phyloP scores from a whole-genome alignment of 2,113 vertebrate species.

The Tricholaema leucomelas region DNA sequence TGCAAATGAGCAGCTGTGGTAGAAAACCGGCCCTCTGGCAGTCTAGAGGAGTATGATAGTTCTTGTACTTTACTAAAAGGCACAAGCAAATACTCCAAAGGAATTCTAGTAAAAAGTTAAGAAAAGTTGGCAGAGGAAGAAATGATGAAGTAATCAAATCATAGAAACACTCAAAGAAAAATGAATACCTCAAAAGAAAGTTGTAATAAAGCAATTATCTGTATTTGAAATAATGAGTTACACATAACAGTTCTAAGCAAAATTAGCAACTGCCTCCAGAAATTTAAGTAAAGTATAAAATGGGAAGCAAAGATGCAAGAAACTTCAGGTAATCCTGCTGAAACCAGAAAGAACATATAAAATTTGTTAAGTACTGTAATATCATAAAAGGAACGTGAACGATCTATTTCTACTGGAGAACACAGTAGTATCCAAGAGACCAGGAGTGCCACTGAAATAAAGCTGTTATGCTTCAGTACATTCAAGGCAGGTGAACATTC shows the following conservation, averaged over 20 bases:
- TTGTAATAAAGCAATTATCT: background rate
- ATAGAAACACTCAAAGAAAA: background rate
- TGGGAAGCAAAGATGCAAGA: background rate
- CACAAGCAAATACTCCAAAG: background rate
- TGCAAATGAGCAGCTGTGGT: conserved; percentile 56
- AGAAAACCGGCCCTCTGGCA: conserved; percentile 52
- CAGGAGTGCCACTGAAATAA: background rate
- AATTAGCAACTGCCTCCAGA: background rate
- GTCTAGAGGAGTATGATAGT: background rate
- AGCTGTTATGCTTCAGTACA: background rate
- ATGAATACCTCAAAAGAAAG: background rate
- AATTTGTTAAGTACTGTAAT: background rate
- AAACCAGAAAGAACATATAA: background rate
- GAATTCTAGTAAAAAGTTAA: background rate
- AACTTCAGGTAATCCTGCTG: conserved; percentile 15
- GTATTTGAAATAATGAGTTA: conserved; percentile 32
- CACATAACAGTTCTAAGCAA: background rate
- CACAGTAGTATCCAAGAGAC: background rate
- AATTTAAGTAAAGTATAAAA: conserved; percentile 22
- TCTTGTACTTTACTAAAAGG: background rate
- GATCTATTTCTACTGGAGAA: background rate
- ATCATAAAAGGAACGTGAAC: background rate
- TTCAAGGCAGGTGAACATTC: background rate
- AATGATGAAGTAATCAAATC: background rate
- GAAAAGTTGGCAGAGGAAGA: background rate